phyloP scores from a whole-genome alignment of 1,140 invertebrate genomes.

The Camponotus pennsylvanicus region DNA sequence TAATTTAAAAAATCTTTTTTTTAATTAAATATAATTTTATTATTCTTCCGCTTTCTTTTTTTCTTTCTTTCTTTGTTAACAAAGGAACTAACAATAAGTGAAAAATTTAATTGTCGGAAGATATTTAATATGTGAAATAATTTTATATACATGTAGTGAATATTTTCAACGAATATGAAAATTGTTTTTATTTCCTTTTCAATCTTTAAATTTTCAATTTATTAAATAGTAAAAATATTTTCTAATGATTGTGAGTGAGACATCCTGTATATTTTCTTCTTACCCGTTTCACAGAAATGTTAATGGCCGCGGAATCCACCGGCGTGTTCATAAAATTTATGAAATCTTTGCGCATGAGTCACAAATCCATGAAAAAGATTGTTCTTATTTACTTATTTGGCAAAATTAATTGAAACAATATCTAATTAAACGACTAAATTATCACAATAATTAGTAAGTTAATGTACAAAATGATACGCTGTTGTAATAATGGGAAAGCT shows the following conservation, averaged over 20 bases:
- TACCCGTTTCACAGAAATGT: conserved; percentile 1
- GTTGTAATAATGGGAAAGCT: conserved; percentile 15
- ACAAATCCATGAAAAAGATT: background rate
- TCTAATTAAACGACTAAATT: conserved; percentile 2
- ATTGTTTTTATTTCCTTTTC: background rate
- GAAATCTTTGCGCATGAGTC: conserved; percentile 3
- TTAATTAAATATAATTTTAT: background rate
- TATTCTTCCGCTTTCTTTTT: background rate
- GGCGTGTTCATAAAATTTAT: background rate
- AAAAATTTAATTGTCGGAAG: background rate
- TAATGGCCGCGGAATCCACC: background rate
- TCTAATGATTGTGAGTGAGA: background rate
- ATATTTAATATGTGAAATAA: background rate
- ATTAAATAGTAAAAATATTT: conserved; percentile 20
- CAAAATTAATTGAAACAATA: background rate
- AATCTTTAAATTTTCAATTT: background rate
- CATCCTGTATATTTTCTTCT: background rate
- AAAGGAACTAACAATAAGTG: background rate
- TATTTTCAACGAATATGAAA: conserved; percentile 12
- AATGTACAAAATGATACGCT: background rate
- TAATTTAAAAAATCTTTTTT: background rate
- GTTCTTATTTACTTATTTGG: conserved; percentile 1
- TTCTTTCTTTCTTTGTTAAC: too few species aligned
- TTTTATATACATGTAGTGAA: background rate
- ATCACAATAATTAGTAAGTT: conserved; percentile 15